These are phyloP conservation scores for Cyprinella venusta DNA, from an alignment of 2,797 vertebrate species.

Conservation along the genomic window DNA sequence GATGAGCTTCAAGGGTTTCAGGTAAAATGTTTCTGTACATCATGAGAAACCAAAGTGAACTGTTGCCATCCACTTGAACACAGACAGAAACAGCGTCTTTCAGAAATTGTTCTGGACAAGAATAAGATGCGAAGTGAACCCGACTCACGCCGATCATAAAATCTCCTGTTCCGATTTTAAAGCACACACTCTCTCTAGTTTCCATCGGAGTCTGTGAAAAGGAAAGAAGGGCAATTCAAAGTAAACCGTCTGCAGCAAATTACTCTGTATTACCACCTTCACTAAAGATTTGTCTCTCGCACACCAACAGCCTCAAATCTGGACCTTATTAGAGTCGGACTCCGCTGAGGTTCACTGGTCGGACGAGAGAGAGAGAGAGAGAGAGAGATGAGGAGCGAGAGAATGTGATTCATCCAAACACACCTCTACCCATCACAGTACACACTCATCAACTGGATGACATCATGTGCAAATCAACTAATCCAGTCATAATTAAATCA, in stretches of 20 bases:
- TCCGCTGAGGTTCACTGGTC: conserved; percentile 21
- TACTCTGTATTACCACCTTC: conserved; percentile 78
- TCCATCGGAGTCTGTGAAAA: not conserved
- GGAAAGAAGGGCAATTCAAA: conserved; percentile 65
- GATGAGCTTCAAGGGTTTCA: not conserved
- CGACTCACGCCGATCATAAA: not conserved
- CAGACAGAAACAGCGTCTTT: not conserved
- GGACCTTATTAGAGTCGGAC: conserved; percentile 66
- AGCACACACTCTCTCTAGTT: not conserved
- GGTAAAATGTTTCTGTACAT: not conserved
- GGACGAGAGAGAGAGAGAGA: not conserved
- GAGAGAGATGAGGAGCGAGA: not conserved
- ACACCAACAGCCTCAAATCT: conserved; percentile 71
- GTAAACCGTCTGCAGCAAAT: conserved; percentile 73
- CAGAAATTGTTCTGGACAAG: not conserved
- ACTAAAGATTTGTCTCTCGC: conserved; percentile 73
- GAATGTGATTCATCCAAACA: not conserved
- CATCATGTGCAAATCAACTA: too few relatives aligned
- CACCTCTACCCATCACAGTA: not conserved
- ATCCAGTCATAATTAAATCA: not conserved
- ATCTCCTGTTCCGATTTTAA: conserved; percentile 2
- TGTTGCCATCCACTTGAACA: not conserved
- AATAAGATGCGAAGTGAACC: not conserved
- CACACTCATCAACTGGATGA: not conserved
- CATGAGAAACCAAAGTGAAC: not conserved